Evolutionary conservation across 1,140 invertebrate genomes (phyloP), one percentile per base, ranked within the genome.

Genomic region (Armadillidium nasatum): DNA sequence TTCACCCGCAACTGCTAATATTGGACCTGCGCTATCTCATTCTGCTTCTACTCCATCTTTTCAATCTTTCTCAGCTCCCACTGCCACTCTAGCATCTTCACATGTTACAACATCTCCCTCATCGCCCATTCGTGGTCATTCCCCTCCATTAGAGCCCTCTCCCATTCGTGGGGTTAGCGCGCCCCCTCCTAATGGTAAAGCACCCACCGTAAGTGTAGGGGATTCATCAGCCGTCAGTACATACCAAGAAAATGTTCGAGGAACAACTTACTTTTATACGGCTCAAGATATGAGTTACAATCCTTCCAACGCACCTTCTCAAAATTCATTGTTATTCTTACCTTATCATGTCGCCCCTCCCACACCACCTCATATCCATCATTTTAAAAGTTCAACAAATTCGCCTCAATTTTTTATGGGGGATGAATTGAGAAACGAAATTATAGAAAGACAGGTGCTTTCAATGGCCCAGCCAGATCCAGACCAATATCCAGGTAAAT

Each of bases 211-310:
- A 13, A 19, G 50, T 13, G 50, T 60, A 19, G 33, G 33, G 6
- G 50, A 60, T 13, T 60, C 50, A 15, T 60, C 50, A 2, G 50
- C 50, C 69, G 11, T 77, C 68, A 69, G 73, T 22, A 80, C 76
- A n/a, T 81, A 76, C 70, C 80, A 79, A 9, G 81, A 82, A 60
- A 95, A 94, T 88, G 93, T 96, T 77, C 93, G 93, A 69, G 95
- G 95, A 22, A 96, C 95, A 21, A 96, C 94, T 7, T 97, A 97
- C 85, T 97, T 95, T 86, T 97, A 95, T 82, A 84, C 88, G 50
- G 84, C 88, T 60, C 86, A 87, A 75, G 86, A 87, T 54, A 85
- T 85, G 66, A 85, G 85, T 75, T 79, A 79, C 60, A 79, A 84
- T 43, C 75, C 79, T 73, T 81, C 77, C 71, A 87, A 76, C 44